Conservation (phyloP, 2,888 invertebrate genomes). For the Polietes domitor region DNA sequence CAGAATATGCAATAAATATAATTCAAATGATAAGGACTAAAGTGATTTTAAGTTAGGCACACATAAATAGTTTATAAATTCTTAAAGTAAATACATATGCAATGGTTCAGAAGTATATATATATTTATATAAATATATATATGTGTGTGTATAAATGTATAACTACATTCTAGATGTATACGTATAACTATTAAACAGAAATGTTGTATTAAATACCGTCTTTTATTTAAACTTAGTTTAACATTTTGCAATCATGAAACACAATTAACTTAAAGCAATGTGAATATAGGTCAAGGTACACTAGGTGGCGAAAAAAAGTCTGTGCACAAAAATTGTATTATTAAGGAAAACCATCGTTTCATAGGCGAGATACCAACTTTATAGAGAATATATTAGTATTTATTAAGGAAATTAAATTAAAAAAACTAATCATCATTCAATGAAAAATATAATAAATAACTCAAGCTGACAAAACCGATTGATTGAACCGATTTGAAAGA, state of each 20-base stretch:
- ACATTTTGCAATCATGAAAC: constrained; percentile 1
- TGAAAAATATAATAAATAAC: too few relatives aligned
- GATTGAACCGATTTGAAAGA: too few relatives aligned
- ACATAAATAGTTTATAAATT: constrained; percentile 41
- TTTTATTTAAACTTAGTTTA: constrained; percentile 1
- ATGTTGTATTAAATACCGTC: not conserved
- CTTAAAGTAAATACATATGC: constrained; percentile 17
- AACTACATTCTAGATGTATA: not conserved
- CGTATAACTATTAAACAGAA: not conserved
- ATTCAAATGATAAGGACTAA: not conserved
- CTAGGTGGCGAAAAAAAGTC: constrained; percentile 12
- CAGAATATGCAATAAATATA: not conserved
- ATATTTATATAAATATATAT: too few relatives aligned
- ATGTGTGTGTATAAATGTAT: too few relatives aligned
- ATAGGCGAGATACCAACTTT: too few relatives aligned
- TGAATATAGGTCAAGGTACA: not conserved
- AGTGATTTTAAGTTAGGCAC: constrained; percentile 19
- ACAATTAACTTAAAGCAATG: constrained; percentile 17
- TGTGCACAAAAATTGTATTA: not conserved
- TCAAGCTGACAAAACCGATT: too few relatives aligned
- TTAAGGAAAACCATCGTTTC: too few relatives aligned
- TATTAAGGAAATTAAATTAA: too few relatives aligned
- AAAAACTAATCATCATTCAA: too few relatives aligned
- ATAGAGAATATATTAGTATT: too few relatives aligned
- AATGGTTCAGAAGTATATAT: not conserved